A percentile compares a stretch with the other conserved stretches of the same genome.
Conservation (phyloP, 2,888 invertebrate genomes). For the Eremobia ochroleuca region DNA sequence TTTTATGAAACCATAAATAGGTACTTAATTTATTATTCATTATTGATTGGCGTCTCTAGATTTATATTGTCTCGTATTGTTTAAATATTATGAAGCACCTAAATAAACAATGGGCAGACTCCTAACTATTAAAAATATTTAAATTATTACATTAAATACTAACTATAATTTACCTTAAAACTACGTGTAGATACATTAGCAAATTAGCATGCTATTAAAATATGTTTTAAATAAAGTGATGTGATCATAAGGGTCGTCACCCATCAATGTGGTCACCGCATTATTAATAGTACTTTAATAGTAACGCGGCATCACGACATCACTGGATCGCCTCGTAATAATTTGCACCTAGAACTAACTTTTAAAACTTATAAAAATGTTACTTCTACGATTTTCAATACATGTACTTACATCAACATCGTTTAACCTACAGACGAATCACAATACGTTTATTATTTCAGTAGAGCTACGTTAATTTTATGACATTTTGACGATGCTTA, state of each 20-base stretch:
- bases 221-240: conserved; percentile 52
- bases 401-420: background rate
- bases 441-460: background rate
- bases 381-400: conserved; percentile 10
- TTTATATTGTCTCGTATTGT: conserved; percentile 13
- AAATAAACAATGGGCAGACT: conserved; percentile 30
- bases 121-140: conserved; percentile 14
- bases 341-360: conserved; percentile 19
- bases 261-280: conserved; percentile 16
- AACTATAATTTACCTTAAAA: conserved; percentile 34
- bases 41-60: background rate
- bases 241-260: conserved; percentile 42
- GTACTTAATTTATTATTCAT: background rate
- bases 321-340: conserved; percentile 40
- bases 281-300: conserved; percentile 18
- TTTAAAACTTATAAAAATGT: conserved; percentile 7
- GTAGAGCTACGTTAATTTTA: conserved; percentile 6
- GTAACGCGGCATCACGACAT: conserved; percentile 15
- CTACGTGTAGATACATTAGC: conserved; percentile 28
- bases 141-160: conserved; percentile 13
- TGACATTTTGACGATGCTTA: no score
- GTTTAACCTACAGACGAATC: background rate
- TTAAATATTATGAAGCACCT: background rate
- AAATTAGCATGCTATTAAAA: conserved; percentile 17
- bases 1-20: conserved; percentile 2